phyloP scores from a whole-genome alignment of 2,888 invertebrate genomes.

The Bellardia pandia region DNA sequence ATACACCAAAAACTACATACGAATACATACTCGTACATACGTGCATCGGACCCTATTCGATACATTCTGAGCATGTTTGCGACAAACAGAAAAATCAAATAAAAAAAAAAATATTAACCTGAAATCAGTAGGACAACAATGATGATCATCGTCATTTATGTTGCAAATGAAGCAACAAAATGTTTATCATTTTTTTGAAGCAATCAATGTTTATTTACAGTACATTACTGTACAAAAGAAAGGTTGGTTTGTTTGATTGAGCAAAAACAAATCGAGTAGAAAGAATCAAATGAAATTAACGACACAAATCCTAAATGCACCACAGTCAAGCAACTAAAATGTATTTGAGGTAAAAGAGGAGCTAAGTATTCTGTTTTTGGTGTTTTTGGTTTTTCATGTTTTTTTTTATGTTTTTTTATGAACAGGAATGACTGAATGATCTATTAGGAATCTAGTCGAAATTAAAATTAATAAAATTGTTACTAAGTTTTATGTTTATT shows the following conservation, averaged over 20 bases:
- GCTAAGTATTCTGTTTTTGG: neutral
- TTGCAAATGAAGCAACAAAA: slow-evolving; percentile 62
- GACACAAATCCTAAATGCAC: slow-evolving; percentile 33
- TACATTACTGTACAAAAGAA: slow-evolving; percentile 69
- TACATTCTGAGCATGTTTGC: slow-evolving; percentile 28
- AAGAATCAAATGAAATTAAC: slow-evolving; percentile 23
- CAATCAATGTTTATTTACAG: slow-evolving; percentile 73
- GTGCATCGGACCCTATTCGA: neutral
- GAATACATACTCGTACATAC: no score
- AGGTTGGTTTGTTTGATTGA: slow-evolving; percentile 35
- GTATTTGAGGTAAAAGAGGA: slow-evolving; percentile 1
- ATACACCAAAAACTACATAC: neutral
- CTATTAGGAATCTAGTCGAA: slow-evolving; percentile 29
- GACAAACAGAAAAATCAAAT: slow-evolving; percentile 25
- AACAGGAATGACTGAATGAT: slow-evolving; percentile 20
- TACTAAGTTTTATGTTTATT: slow-evolving; percentile 36
- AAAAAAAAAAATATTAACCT: slow-evolving; percentile 8
- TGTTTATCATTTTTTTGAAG: slow-evolving; percentile 66
- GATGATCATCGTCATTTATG: slow-evolving; percentile 62
- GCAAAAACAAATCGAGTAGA: slow-evolving; percentile 15
- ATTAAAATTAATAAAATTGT: slow-evolving; percentile 55
- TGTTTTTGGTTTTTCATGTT: neutral
- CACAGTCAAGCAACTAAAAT: neutral
- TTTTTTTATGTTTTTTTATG: neutral
- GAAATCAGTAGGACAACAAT: slow-evolving; percentile 38